Evolutionary conservation across 2,888 invertebrate species (phyloP).

Genomic region (Yponomeuta malinellus): DNA sequence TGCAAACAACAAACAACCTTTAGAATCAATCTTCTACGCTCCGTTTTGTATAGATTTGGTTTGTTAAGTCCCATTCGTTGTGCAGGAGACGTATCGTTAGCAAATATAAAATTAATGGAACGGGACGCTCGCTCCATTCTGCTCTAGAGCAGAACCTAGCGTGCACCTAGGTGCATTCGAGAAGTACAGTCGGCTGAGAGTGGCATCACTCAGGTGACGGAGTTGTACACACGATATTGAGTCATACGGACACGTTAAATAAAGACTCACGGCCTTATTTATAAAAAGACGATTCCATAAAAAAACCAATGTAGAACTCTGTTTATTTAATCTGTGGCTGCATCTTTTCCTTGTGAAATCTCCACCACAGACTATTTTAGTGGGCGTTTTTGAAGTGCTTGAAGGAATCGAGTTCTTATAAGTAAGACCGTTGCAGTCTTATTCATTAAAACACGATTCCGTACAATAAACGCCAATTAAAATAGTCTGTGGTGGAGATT

Average conservation of each 20-base stretch:
- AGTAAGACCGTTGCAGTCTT: too few relatives aligned
- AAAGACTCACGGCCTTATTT: too few relatives aligned
- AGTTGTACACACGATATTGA: background rate
- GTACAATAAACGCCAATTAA: too few relatives aligned
- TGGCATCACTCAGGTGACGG: background rate
- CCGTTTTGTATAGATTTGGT: conserved; percentile 8
- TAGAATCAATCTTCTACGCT: conserved; percentile 9
- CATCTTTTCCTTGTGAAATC: too few relatives aligned
- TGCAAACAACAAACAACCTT: background rate
- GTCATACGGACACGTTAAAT: background rate
- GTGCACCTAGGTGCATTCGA: conserved; percentile 8
- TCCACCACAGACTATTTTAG: too few relatives aligned
- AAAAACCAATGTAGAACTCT: too few relatives aligned
- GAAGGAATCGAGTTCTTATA: too few relatives aligned
- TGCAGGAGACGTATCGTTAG: conserved; percentile 14
- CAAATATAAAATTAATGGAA: conserved; percentile 16
- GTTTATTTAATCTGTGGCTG: too few relatives aligned
- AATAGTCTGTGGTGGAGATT: too few relatives aligned
- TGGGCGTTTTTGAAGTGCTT: too few relatives aligned
- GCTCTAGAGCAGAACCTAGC: background rate
- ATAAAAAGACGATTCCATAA: too few relatives aligned
- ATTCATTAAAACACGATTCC: too few relatives aligned
- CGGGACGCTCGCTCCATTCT: conserved; percentile 11
- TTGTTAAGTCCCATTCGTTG: conserved; percentile 10
- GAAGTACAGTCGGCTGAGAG: background rate